Evolutionary conservation across 2,113 vertebrate genomes (phyloP), one percentile per base, ranked within the genome.

Genomic region (Gorsachius goisagi): DNA sequence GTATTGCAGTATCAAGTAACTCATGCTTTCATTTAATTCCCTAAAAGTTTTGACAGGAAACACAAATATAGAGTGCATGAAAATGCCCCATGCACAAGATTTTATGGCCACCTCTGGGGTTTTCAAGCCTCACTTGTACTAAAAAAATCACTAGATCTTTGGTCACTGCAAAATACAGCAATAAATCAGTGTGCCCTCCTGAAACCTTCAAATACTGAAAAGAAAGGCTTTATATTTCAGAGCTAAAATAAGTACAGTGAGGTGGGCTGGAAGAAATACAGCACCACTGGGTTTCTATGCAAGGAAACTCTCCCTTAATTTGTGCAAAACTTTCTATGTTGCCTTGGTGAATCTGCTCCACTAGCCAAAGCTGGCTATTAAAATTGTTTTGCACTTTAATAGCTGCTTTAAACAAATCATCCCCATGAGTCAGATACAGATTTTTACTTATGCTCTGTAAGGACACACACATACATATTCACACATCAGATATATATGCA

Each of bases 351-450:
- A 87, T 50, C 39, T 77, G 37, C 39, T 85, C 62, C 10, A 5
- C 59, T 67, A 73, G 59, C 30, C 79, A 76, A 89, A 89, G 59
- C 3, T 71, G 55, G 39, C 85, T 86, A 96, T 62, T 93, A 60
- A 92, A 92, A 85, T n/a, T 52, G 27, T 60, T 95, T 60, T 89
- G 60, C 33, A 55, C 64, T 91, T 82, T 45, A 89, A 74, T 49
- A 71, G 59, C 33, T 68, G 44, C 77, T 84, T 96, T 93, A 93
- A 95, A 92, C 80, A 92, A 95, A 93, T 47, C 56, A 82, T 26
- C 7, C 58, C 37, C 45, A 15, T 17, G 66, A 92, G 74, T 58
- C 86, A 79, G 63, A 59, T 18, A 59, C 15, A 77, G 50, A 63
- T 72, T 86, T 92, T 89, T 63, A 88, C 79, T 85, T 49, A 67